phyloP scores from a whole-genome alignment of 2,113 vertebrate species.

The Ictalurus punctatus region DNA sequence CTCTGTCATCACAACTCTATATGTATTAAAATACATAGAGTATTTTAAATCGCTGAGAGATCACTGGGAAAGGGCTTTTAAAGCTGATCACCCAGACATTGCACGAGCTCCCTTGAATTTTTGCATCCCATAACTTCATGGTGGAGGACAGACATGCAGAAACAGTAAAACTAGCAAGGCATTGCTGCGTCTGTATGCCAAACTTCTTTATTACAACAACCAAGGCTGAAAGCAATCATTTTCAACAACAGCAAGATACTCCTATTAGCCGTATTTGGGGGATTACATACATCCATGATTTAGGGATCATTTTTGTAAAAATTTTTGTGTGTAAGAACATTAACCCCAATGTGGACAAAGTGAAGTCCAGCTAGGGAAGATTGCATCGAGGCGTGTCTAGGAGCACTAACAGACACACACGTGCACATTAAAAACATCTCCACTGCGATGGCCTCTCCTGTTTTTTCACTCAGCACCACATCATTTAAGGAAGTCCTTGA shows the following conservation, averaged over 20 bases:
- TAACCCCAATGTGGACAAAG: conserved; percentile 33
- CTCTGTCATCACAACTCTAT: background rate
- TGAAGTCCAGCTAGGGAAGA: conserved; percentile 50
- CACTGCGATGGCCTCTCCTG: conserved; percentile 65
- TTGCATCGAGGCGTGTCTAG: conserved; percentile 51
- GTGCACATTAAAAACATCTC: conserved; percentile 51
- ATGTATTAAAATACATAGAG: background rate
- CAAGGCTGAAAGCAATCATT: conserved; percentile 58
- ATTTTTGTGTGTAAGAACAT: conserved; percentile 16
- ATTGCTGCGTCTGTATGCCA: conserved; percentile 51
- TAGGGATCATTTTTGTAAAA: conserved; percentile 53
- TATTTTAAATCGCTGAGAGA: background rate
- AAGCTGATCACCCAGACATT: background rate
- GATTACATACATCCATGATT: conserved; percentile 65
- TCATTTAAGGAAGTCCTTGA: conserved; percentile 77
- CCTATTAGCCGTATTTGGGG: conserved; percentile 64
- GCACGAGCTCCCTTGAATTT: background rate
- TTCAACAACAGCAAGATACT: conserved; percentile 60
- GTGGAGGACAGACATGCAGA: conserved; percentile 15
- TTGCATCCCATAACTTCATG: background rate
- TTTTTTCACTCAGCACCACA: conserved; percentile 83
- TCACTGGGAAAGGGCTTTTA: background rate
- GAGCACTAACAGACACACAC: conserved; percentile 35
- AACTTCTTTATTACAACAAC: conserved; percentile 47
- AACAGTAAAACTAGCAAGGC: conserved; percentile 27